Percentiles rank a stretch among this genome's conserved stretches.
Evolutionary conservation across 2,888 invertebrate species (phyloP).

Genomic region (Diplolepis rosae): DNA sequence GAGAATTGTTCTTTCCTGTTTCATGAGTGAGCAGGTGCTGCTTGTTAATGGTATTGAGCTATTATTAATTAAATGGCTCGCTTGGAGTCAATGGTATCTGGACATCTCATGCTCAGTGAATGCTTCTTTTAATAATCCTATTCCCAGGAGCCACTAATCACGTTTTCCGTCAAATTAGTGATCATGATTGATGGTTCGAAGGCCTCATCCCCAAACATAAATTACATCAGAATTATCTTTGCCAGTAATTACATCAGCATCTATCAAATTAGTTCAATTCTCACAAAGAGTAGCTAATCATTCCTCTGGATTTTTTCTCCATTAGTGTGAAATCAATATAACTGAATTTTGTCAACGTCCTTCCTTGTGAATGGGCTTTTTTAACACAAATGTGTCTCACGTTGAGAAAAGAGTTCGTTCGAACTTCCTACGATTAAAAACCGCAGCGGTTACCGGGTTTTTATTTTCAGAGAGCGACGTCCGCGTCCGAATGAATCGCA

Average conservation of each 20-base stretch:
- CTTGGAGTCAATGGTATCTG: neutral
- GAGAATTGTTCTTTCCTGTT: neutral
- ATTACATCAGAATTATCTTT: neutral
- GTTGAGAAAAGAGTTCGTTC: neutral
- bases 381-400: neutral
- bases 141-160: too few species aligned
- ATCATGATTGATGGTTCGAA: too few species aligned
- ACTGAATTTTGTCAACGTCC: neutral
- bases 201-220: too few species aligned
- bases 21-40: neutral
- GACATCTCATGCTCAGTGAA: neutral
- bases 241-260: too few species aligned
- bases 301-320: neutral
- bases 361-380: neutral
- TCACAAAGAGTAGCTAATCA: too few species aligned
- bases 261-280: too few species aligned
- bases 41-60: neutral
- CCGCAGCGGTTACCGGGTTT: conserved; percentile 3
- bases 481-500: conserved; percentile 8
- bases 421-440: conserved; percentile 21
- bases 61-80: neutral
- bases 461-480: conserved; percentile 8
- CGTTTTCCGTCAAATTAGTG: too few species aligned
- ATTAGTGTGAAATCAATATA: neutral
- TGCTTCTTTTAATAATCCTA: too few species aligned